Percentiles rank a stretch among this genome's conserved stretches.
Evolutionary conservation across 2,113 vertebrate species (phyloP).

Genomic region (Grammatotria lemairii): DNA sequence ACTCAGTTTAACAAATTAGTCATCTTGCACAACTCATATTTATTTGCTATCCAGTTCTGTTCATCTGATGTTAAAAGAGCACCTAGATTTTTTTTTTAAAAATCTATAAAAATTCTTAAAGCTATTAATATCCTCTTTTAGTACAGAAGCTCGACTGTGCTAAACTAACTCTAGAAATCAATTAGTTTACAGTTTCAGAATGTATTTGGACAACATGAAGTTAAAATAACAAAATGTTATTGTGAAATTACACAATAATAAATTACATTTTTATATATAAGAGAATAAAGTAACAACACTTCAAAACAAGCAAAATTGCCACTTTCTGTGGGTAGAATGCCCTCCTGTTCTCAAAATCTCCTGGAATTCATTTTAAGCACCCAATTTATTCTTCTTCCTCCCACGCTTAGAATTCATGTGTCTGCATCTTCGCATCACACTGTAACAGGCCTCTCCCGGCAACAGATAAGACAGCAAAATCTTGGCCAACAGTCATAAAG

Average conservation of each 20-base stretch:
- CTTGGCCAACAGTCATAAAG: slow-evolving; percentile 65
- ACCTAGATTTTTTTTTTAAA: rapidly evolving
- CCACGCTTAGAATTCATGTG: neutral
- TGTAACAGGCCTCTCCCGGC: slow-evolving; percentile 1
- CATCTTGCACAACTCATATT: neutral
- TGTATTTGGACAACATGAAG: neutral
- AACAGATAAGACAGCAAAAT: slow-evolving; percentile 54
- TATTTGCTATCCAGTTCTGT: neutral
- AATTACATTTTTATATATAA: neutral
- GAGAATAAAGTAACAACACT: neutral
- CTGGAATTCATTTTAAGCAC: neutral
- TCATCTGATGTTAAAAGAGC: neutral
- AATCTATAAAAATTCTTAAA: neutral
- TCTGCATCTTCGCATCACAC: neutral
- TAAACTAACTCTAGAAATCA: neutral
- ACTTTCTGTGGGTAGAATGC: neutral
- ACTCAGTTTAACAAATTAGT: neutral
- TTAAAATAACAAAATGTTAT: neutral
- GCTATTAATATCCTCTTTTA: neutral
- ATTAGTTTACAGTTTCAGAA: neutral
- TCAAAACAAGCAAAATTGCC: neutral
- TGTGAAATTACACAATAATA: neutral
- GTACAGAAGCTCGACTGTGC: neutral
- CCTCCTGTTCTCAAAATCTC: neutral
- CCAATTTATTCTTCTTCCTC: neutral